phyloP scores from a whole-genome alignment of 2,888 invertebrate species.

The Amphipoea lucens region DNA sequence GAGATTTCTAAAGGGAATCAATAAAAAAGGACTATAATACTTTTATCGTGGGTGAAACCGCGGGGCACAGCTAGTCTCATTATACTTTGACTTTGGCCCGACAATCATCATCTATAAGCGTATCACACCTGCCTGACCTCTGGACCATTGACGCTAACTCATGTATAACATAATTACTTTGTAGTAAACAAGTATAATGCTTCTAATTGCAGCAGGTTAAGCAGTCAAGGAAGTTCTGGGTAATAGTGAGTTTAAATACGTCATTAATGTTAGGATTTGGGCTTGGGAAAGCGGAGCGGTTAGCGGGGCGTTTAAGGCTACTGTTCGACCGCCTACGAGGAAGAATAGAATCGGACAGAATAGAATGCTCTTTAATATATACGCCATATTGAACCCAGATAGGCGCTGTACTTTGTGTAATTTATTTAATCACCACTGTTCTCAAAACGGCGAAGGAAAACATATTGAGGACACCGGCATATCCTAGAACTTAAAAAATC shows the following conservation, averaged over 20 bases:
- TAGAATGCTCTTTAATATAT: too few species aligned
- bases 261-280: neutral
- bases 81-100: neutral
- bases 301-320: neutral
- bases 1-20: too few species aligned
- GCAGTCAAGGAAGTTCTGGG: constrained; percentile 48
- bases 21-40: too few species aligned
- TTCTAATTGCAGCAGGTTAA: constrained; percentile 39
- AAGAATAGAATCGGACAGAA: neutral
- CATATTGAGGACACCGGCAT: too few species aligned
- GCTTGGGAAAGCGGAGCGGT: constrained; percentile 2
- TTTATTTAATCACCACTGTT: too few species aligned
- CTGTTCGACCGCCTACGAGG: neutral
- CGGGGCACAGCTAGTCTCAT: neutral
- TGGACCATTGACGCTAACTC: neutral
- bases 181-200: constrained; percentile 48
- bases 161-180: constrained; percentile 12
- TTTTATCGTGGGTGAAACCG: too few species aligned
- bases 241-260: constrained; percentile 17
- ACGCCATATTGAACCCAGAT: too few species aligned
- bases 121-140: constrained; percentile 22
- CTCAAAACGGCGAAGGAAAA: too few species aligned
- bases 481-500: neutral
- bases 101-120: neutral
- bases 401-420: too few species aligned